A percentile compares a stretch with the other conserved stretches of the same genome.
These are phyloP conservation scores for Emmelina monodactyla DNA, from an alignment of 2,888 invertebrate genomes.

Conservation along the genomic window DNA sequence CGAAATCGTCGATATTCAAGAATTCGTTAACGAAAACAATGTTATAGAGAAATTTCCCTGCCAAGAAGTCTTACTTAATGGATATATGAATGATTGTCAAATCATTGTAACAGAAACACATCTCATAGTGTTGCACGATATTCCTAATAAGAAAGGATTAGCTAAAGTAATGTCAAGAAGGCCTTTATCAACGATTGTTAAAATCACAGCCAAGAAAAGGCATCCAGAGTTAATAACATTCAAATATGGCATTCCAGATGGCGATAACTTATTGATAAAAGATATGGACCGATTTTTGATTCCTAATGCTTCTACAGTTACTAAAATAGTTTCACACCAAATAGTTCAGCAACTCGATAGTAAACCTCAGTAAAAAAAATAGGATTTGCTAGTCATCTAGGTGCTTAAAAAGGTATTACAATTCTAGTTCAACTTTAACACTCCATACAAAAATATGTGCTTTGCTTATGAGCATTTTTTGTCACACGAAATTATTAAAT, in stretches of 20 bases:
- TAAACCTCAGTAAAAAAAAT: constrained; percentile 31
- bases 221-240: constrained; percentile 97
- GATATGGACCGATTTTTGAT: constrained; percentile 94
- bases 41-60: constrained; percentile 89
- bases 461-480: too few species aligned
- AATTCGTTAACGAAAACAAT: constrained; percentile 84
- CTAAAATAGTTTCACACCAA: constrained; percentile 88
- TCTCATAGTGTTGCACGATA: constrained; percentile 83
- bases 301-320: constrained; percentile 90
- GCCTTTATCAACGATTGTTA: constrained; percentile 90
- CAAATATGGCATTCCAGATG: constrained; percentile 89
- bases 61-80: constrained; percentile 90
- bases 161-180: constrained; percentile 88
- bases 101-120: constrained; percentile 87
- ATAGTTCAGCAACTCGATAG: constrained; percentile 67
- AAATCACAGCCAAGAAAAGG: constrained; percentile 95
- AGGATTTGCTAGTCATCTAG: too few species aligned
- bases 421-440: too few species aligned
- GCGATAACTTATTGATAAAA: constrained; percentile 78
- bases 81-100: constrained; percentile 87
- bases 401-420: too few species aligned
- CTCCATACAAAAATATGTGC: too few species aligned
- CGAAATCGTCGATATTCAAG: constrained; percentile 81
- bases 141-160: constrained; percentile 77
- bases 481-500: too few species aligned